A percentile compares a stretch with the other conserved stretches of the same genome.
Evolutionary conservation across 2,113 vertebrate genomes (phyloP).

Genomic region (Lamprologus tigripictilis): DNA sequence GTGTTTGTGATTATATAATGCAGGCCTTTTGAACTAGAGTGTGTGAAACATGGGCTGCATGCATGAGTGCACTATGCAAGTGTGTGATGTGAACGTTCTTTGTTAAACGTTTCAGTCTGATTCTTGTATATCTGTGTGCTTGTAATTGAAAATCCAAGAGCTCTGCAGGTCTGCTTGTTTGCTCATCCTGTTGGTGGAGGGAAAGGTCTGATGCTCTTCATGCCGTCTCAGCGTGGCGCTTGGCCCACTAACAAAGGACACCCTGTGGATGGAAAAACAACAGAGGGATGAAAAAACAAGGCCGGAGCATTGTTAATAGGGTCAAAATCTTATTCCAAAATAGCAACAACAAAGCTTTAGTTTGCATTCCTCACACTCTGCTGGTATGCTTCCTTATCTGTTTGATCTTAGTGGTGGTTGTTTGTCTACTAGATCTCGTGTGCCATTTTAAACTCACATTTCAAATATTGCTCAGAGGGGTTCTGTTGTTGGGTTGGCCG

Average conservation of each 20-base stretch:
- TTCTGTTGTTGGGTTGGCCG: neutral
- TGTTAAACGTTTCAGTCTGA: neutral
- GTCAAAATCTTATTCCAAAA: constrained; percentile 25
- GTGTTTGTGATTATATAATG: constrained; percentile 33
- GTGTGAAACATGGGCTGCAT: constrained; percentile 4
- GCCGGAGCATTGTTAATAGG: constrained; percentile 43
- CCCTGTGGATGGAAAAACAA: constrained; percentile 57
- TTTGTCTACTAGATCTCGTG: neutral
- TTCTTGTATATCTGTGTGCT: neutral
- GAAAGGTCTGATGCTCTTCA: constrained; percentile 23
- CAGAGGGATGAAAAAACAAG: constrained; percentile 26
- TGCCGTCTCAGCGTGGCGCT: constrained; percentile 27
- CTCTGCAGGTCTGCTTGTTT: constrained; percentile 8
- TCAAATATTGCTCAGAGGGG: neutral
- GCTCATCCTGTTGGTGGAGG: constrained; percentile 33
- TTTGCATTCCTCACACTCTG: constrained; percentile 38
- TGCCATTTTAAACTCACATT: neutral
- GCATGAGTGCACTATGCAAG: neutral
- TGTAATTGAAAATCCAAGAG: neutral
- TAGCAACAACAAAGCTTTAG: constrained; percentile 32
- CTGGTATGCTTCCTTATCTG: constrained; percentile 3
- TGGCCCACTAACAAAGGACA: constrained; percentile 59
- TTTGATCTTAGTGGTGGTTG: constrained; percentile 1
- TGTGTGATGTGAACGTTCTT: neutral
- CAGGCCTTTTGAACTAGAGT: neutral